Conservation (phyloP, 2,888 invertebrate genomes). For the Amblyteles armatorius region DNA sequence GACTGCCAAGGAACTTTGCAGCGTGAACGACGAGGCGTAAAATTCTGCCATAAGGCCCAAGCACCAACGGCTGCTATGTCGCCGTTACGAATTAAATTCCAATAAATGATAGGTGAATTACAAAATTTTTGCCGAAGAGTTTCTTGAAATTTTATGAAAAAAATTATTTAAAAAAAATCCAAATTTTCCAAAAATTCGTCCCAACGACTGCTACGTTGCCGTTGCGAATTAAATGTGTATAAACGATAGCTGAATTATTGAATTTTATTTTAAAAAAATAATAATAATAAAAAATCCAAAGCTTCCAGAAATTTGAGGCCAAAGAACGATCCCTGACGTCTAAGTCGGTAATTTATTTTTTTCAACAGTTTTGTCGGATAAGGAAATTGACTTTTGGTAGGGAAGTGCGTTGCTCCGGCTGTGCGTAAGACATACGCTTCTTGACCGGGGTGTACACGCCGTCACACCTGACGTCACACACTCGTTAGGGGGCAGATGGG, state of each 20-base stretch:
- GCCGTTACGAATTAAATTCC: constrained; percentile 36
- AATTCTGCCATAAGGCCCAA: constrained; percentile 69
- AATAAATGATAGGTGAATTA: not conserved
- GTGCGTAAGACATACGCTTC: constrained; percentile 70
- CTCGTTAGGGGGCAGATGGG: constrained; percentile 84
- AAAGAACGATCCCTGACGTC: too few species aligned
- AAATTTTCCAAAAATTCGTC: too few species aligned
- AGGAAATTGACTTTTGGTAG: constrained; percentile 33
- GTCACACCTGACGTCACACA: constrained; percentile 85
- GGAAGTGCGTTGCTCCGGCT: constrained; percentile 39
- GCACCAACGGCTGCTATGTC: constrained; percentile 24
- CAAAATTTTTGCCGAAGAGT: not conserved
- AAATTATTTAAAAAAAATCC: not conserved
- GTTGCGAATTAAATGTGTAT: constrained; percentile 29
- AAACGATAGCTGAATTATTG: not conserved
- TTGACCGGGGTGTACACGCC: constrained; percentile 74
- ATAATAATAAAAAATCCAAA: not conserved
- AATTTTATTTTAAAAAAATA: not conserved
- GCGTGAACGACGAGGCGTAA: constrained; percentile 68
- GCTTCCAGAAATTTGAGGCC: not conserved
- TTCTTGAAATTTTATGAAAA: not conserved
- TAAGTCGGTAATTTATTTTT: not conserved
- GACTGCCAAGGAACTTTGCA: constrained; percentile 56
- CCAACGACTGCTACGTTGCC: constrained; percentile 31
- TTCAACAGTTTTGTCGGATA: not conserved